Conservation (phyloP, 2,797 vertebrate genomes). For the Eulemur mongoz region DNA sequence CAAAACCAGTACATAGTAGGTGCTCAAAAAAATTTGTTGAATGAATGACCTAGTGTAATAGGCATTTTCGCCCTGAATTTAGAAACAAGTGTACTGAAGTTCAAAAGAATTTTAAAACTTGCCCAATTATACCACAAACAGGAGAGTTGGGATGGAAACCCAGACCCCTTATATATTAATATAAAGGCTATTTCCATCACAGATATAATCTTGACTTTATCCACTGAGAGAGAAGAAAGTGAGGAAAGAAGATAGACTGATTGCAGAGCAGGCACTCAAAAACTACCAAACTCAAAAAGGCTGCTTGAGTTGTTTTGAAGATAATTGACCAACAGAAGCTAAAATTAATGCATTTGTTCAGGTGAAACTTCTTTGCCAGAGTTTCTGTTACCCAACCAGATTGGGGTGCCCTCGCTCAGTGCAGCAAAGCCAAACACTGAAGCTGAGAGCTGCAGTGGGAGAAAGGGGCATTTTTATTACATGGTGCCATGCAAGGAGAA, state of each 20-base stretch:
- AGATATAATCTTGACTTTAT: conserved; percentile 26
- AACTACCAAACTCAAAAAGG: neutral
- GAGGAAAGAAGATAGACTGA: neutral
- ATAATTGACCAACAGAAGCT: neutral
- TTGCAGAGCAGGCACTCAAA: neutral
- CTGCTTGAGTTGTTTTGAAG: neutral
- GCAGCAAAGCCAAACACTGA: neutral
- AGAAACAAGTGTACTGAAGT: conserved; percentile 37
- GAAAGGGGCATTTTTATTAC: neutral
- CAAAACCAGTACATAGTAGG: neutral
- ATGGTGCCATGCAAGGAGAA: neutral
- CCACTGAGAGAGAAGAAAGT: neutral
- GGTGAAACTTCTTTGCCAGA: neutral
- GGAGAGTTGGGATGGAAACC: neutral
- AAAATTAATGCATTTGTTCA: conserved; percentile 27
- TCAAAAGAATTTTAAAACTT: conserved; percentile 37
- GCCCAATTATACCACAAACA: neutral
- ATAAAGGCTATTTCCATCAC: neutral
- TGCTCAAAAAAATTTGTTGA: neutral
- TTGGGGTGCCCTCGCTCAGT: neutral
- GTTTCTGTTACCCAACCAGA: neutral
- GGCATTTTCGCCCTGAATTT: conserved; percentile 38
- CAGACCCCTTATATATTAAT: neutral
- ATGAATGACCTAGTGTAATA: neutral
- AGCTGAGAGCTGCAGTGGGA: neutral